Conservation (phyloP, 2,888 invertebrate species). For the Dorcus hopei region DNA sequence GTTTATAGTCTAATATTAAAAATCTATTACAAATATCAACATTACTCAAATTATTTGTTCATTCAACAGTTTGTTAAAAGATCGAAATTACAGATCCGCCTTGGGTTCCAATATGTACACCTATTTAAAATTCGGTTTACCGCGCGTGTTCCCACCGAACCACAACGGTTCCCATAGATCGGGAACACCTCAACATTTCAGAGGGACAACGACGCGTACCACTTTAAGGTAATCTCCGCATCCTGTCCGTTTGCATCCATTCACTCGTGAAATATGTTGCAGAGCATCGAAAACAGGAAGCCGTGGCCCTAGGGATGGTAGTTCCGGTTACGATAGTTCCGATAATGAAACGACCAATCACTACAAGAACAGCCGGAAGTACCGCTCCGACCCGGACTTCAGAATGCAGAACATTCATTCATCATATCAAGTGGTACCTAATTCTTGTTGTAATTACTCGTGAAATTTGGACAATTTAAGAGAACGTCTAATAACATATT, state of each 20-base stretch:
- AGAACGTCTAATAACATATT: too few relatives aligned
- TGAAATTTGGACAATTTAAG: too few relatives aligned
- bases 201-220: slow-evolving; percentile 11
- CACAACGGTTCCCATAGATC: slow-evolving; percentile 69
- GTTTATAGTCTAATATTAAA: too few relatives aligned
- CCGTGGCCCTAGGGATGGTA: slow-evolving; percentile 74
- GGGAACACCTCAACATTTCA: slow-evolving; percentile 57
- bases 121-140: slow-evolving; percentile 90
- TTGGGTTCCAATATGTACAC: slow-evolving; percentile 90
- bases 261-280: slow-evolving; percentile 7
- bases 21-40: too few relatives aligned
- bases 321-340: slow-evolving; percentile 91
- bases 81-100: slow-evolving; percentile 61
- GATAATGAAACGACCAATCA: slow-evolving; percentile 70
- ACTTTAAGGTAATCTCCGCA: slow-evolving; percentile 16
- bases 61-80: too few relatives aligned
- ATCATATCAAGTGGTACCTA: slow-evolving; percentile 50
- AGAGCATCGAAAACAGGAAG: slow-evolving; percentile 57
- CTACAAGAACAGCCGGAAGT: slow-evolving; percentile 67
- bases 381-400: slow-evolving; percentile 85
- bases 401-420: slow-evolving; percentile 62
- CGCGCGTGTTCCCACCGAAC: slow-evolving; percentile 85
- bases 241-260: neutral
- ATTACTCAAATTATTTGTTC: too few relatives aligned
- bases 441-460: neutral